Evolutionary conservation across 1,140 invertebrate species (phyloP), one percentile per base, ranked within the genome.

Genomic region (Sycophaga agraensis): DNA sequence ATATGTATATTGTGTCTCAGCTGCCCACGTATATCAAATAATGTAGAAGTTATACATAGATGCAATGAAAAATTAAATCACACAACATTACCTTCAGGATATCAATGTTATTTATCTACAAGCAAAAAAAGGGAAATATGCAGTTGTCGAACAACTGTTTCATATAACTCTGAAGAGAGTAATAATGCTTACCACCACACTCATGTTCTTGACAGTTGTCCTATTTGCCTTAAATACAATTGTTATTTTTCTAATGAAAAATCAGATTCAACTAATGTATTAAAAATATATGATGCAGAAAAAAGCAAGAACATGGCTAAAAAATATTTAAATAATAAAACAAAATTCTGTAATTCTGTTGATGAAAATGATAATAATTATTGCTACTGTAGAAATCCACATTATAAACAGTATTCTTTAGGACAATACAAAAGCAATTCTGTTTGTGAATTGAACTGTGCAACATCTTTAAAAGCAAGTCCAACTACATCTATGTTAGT

Each of bases 201-300:
- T 19, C 73, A 77, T 21, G 50, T 70, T 11, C 69, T 69, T 31
- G 70, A 76, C 8, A 71, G 67, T 31, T 80, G 78, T 51, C 68
- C 72, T 5, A 72, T 80, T 55, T 80, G 78, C 49, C 71, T 67
- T 0, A 76, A 73, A 42, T 80, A 80, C 39, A 70, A 71, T 34
- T 73, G 70, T 62, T 78, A 76, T 22, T 79, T 80, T 65, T 66
- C 69, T 3, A 55, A 55, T 22, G 19, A 31, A 14, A 54, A 39
- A 16, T 21, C 24, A 12, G 22, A 55, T 4, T 2, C 4, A 5
- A 26, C 22, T 19, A 26, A 2, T 21, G 21, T 42, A 16, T 35
- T 39, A 45, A 60, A 60, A 53, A 46, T 42, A 19, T 37, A 34
- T 35, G 31, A 53, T 59, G 1, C 4, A 11, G 17, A 5, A 16